These are phyloP conservation scores for Temnothorax rugatulus DNA, from an alignment of 2,888 invertebrate species.

Conservation along the genomic window DNA sequence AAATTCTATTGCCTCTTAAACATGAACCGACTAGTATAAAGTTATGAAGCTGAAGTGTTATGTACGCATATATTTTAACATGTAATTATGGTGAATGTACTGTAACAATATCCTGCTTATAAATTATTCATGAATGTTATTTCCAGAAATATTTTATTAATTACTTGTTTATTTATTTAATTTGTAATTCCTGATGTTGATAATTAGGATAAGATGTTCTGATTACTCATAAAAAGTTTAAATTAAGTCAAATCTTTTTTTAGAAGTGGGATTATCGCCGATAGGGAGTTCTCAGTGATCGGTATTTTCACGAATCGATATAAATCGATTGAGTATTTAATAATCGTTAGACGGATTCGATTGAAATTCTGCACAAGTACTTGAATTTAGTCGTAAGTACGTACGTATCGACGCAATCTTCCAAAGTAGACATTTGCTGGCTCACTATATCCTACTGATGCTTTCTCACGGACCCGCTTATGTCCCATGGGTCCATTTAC, in stretches of 20 bases:
- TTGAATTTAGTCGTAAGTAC: slow-evolving; percentile 48
- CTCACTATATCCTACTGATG: slow-evolving; percentile 39
- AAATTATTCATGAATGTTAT: slow-evolving; percentile 64
- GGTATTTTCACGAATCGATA: slow-evolving; percentile 4
- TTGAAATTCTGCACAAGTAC: slow-evolving; percentile 50
- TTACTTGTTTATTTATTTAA: slow-evolving; percentile 18
- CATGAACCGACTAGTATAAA: background rate
- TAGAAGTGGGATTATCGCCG: background rate
- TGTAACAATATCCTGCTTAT: slow-evolving; percentile 35
- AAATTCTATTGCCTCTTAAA: background rate
- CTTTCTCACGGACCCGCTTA: slow-evolving; percentile 51
- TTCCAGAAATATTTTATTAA: slow-evolving; percentile 59
- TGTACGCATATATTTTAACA: background rate
- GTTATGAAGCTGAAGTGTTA: background rate
- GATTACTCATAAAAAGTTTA: slow-evolving; percentile 17
- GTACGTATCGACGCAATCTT: slow-evolving; percentile 58
- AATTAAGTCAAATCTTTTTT: background rate
- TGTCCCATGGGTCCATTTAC: slow-evolving; percentile 48
- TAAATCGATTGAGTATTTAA: background rate
- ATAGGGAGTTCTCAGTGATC: background rate
- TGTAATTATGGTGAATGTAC: slow-evolving; percentile 5
- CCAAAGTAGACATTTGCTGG: slow-evolving; percentile 60
- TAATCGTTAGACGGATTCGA: slow-evolving; percentile 37
- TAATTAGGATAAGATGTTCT: background rate
- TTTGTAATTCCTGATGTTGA: background rate